Percentiles rank a stretch among this genome's conserved stretches.
phyloP scores from a whole-genome alignment of 2,888 invertebrate species.

The Portevinia maculata region DNA sequence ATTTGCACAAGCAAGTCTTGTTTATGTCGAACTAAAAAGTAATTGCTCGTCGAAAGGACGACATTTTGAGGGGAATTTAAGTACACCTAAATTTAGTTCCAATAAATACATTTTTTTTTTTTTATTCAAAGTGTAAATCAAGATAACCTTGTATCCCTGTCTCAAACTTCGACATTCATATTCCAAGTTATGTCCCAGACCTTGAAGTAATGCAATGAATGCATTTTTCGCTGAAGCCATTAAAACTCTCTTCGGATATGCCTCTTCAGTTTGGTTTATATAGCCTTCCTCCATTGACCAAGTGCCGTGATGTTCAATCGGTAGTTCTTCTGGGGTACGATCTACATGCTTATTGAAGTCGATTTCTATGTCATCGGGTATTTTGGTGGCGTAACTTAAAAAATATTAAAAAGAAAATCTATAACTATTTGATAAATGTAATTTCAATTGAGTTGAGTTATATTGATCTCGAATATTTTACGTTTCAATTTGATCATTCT shows the following conservation, averaged over 20 bases:
- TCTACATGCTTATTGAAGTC: slow-evolving; percentile 79
- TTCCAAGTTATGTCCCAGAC: slow-evolving; percentile 86
- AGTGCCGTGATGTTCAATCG: slow-evolving; percentile 75
- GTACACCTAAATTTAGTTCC: slow-evolving; percentile 78
- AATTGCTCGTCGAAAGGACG: slow-evolving; percentile 80
- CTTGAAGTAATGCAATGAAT: slow-evolving; percentile 85
- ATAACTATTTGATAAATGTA: not conserved
- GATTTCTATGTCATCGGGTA: slow-evolving; percentile 77
- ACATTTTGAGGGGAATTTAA: slow-evolving; percentile 81
- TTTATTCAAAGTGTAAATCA: not conserved
- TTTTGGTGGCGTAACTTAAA: slow-evolving; percentile 76
- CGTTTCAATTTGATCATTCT: too few species aligned
- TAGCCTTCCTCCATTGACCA: slow-evolving; percentile 88
- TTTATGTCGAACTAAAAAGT: slow-evolving; percentile 80
- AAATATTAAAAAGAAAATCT: slow-evolving; percentile 8
- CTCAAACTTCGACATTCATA: slow-evolving; percentile 88
- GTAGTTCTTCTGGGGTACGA: slow-evolving; percentile 77
- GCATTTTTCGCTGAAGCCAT: slow-evolving; percentile 87
- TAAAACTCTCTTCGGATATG: slow-evolving; percentile 87
- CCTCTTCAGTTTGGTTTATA: slow-evolving; percentile 84
- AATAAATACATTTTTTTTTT: too few species aligned
- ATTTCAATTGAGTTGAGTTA: not conserved
- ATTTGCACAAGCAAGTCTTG: slow-evolving; percentile 87
- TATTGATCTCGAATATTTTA: too few species aligned
- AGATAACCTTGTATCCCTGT: slow-evolving; percentile 86